phyloP scores from a whole-genome alignment of 2,113 vertebrate species.

The Cervus canadensis region DNA sequence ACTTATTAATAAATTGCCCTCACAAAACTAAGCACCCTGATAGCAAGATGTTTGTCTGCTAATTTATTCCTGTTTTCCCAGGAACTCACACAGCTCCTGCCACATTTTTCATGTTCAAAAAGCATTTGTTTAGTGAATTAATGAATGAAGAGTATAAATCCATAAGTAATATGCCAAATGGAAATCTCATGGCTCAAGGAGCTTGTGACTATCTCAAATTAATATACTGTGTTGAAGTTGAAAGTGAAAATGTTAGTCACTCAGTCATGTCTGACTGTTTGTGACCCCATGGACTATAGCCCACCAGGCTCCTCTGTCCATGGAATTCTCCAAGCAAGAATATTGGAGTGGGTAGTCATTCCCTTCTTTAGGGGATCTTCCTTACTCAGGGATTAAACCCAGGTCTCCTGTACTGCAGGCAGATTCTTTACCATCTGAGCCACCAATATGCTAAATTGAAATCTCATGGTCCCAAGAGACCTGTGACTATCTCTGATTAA shows the following conservation, averaged over 20 bases:
- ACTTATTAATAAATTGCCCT: neutral
- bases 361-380: neutral
- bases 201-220: neutral
- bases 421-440: neutral
- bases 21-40: neutral
- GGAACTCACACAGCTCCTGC: neutral
- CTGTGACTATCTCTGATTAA: neutral
- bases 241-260: neutral
- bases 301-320: neutral
- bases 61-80: neutral
- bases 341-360: neutral
- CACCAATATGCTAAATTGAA: neutral
- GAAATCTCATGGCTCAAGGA: neutral
- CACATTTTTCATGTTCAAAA: neutral
- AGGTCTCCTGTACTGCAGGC: neutral
- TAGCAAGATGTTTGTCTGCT: neutral
- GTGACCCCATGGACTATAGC: neutral
- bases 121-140: neutral
- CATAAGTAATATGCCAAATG: neutral
- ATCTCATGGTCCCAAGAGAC: neutral
- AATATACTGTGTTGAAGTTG: neutral
- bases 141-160: neutral
- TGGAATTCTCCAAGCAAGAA: neutral
- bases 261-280: neutral
- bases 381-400: neutral